A percentile compares a stretch with the other conserved stretches of the same genome.
Evolutionary conservation across 2,113 vertebrate genomes (phyloP).

Genomic region (Nansenia antarctica): DNA sequence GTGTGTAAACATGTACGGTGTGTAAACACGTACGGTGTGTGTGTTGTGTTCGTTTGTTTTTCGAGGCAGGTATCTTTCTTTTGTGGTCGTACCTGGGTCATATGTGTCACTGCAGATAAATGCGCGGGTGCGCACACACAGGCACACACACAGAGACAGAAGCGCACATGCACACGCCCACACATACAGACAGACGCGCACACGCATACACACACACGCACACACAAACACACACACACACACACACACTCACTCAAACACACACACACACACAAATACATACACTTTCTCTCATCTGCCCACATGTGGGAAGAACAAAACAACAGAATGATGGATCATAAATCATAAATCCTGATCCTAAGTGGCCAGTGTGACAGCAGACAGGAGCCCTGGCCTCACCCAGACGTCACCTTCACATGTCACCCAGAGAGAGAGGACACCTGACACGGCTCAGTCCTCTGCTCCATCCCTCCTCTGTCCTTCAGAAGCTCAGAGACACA

Average conservation of each 20-base stretch:
- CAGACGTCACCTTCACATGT: constrained; percentile 68
- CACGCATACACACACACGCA: neutral
- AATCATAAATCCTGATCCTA: constrained; percentile 69
- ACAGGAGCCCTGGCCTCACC: constrained; percentile 55
- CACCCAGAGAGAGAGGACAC: constrained; percentile 29
- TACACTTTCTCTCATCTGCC: constrained; percentile 18
- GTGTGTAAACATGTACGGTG: too few relatives aligned
- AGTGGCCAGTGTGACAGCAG: constrained; percentile 62
- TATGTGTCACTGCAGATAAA: too few relatives aligned
- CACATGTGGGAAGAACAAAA: constrained; percentile 41
- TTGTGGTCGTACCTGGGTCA: too few relatives aligned
- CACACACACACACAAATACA: too few relatives aligned
- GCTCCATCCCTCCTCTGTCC: neutral
- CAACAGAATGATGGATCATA: constrained; percentile 64
- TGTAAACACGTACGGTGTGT: too few relatives aligned
- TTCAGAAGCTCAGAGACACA: too few relatives aligned
- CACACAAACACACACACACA: neutral
- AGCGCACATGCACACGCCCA: constrained; percentile 45
- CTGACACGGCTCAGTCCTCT: neutral
- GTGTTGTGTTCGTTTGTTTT: too few relatives aligned
- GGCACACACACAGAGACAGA: too few relatives aligned
- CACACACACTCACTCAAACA: neutral
- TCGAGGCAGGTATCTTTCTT: too few relatives aligned
- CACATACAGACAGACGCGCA: neutral
- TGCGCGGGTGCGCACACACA: too few relatives aligned